Percentiles rank a stretch among this genome's conserved stretches.
Conservation (phyloP, 2,888 invertebrate species). For the Oxyteleia sp. region DNA sequence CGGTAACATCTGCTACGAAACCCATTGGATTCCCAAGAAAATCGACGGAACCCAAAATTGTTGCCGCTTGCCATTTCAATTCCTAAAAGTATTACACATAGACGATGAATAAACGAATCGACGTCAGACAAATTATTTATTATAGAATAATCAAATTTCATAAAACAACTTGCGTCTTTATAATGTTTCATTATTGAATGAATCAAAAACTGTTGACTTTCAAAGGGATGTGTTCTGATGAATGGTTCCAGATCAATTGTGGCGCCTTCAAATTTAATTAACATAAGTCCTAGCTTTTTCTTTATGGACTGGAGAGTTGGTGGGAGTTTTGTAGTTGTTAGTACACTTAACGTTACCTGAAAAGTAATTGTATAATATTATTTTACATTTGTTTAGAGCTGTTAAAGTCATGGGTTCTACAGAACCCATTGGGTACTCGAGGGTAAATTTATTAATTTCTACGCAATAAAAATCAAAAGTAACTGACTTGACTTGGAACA, state of each 20-base stretch:
- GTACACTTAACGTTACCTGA: constrained; percentile 95
- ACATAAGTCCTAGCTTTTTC: constrained; percentile 94
- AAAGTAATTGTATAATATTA: constrained; percentile 69
- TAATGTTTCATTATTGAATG: constrained; percentile 95
- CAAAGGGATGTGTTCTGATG: constrained; percentile 95
- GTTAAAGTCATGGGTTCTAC: no score
- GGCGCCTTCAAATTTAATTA: constrained; percentile 99
- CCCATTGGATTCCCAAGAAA: constrained; percentile 99
- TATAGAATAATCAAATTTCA: no score
- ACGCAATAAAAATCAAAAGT: no score
- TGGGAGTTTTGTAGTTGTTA: constrained; percentile 95
- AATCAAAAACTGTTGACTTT: constrained; percentile 94
- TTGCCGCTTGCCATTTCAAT: constrained; percentile 97
- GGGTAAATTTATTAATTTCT: no score
- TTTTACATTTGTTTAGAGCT: no score
- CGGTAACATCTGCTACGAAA: constrained; percentile 97
- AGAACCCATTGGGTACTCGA: no score
- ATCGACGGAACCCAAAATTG: constrained; percentile 98
- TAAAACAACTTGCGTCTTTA: constrained; percentile 92
- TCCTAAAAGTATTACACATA: constrained; percentile 89
- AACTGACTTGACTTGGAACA: constrained; percentile 91
- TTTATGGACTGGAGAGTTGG: constrained; percentile 93
- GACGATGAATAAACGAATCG: constrained; percentile 1
- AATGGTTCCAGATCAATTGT: constrained; percentile 97
- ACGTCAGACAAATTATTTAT: no score